These are phyloP conservation scores for Sebastes trivittatus DNA, from an alignment of 2,797 vertebrate genomes.

Conservation along the genomic window DNA sequence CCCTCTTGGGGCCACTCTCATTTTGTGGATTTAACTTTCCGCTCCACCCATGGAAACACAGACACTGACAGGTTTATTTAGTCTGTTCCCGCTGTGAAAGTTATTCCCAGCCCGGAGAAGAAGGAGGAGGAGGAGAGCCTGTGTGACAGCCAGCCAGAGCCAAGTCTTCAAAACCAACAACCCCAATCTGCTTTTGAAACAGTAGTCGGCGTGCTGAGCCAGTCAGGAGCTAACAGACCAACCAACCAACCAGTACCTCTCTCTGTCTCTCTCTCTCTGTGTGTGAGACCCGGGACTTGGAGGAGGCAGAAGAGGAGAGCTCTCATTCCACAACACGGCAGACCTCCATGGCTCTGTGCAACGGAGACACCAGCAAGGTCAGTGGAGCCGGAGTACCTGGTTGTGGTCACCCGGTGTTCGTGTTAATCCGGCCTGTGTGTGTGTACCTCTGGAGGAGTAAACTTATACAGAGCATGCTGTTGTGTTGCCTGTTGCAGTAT, in stretches of 20 bases:
- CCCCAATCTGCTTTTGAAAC: conserved; percentile 49
- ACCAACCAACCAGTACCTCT: conserved; percentile 1
- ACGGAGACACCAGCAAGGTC: conserved; percentile 99
- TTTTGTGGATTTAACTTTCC: conserved; percentile 30
- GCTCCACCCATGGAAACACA: conserved; percentile 69
- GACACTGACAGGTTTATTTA: conserved; percentile 45
- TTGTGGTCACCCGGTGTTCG: not conserved
- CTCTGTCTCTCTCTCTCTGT: conserved; percentile 15
- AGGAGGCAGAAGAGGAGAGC: conserved; percentile 57
- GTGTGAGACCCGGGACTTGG: conserved; percentile 57
- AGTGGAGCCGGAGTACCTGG: conserved; percentile 69
- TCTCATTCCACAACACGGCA: conserved; percentile 73
- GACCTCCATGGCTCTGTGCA: conserved; percentile 93
- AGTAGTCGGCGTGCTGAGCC: conserved; percentile 70
- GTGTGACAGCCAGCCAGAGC: conserved; percentile 14
- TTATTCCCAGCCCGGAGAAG: conserved; percentile 30
- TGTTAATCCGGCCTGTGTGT: conserved; percentile 77
- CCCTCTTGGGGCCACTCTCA: conserved; percentile 10
- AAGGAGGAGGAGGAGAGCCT: conserved; percentile 25
- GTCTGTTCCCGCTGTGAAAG: conserved; percentile 33
- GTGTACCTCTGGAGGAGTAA: conserved; percentile 49
- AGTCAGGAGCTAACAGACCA: conserved; percentile 32
- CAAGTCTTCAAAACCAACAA: not conserved
- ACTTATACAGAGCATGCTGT: not conserved
- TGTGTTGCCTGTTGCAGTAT: conserved; percentile 67